phyloP scores from a whole-genome alignment of 2,113 vertebrate genomes.

The Osmerus eperlanus region DNA sequence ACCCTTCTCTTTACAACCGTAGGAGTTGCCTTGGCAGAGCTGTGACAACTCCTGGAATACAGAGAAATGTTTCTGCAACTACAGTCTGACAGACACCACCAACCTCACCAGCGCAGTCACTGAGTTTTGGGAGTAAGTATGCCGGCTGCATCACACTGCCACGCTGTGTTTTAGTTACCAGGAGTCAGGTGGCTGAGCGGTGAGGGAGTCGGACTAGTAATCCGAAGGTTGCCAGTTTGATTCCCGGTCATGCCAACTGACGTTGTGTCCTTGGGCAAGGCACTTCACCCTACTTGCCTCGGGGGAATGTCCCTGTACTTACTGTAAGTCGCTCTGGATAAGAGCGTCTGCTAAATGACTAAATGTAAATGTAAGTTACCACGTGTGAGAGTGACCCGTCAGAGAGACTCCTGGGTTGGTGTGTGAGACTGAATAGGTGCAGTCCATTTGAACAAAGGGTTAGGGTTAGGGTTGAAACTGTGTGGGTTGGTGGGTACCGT shows the following conservation, averaged over 20 bases:
- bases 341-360: too few relatives aligned
- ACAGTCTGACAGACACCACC: conserved; percentile 82
- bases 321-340: too few relatives aligned
- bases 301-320: too few relatives aligned
- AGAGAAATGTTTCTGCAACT: conserved; percentile 84
- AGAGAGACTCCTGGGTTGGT: neutral
- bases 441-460: neutral
- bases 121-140: conserved; percentile 90
- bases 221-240: too few relatives aligned
- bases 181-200: too few relatives aligned
- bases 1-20: neutral
- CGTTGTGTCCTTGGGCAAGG: too few relatives aligned
- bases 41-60: conserved; percentile 88
- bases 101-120: conserved; percentile 87
- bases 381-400: neutral
- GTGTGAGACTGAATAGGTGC: neutral
- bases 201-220: too few relatives aligned
- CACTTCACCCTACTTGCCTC: too few relatives aligned
- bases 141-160: neutral
- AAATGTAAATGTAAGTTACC: too few relatives aligned
- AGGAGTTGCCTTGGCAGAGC: conserved; percentile 87
- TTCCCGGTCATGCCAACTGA: too few relatives aligned
- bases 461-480: too few relatives aligned
- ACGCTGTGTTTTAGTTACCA: neutral
- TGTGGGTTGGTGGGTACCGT: neutral